Conservation (phyloP, 2,113 vertebrate genomes). For the Spermophilus dauricus region DNA sequence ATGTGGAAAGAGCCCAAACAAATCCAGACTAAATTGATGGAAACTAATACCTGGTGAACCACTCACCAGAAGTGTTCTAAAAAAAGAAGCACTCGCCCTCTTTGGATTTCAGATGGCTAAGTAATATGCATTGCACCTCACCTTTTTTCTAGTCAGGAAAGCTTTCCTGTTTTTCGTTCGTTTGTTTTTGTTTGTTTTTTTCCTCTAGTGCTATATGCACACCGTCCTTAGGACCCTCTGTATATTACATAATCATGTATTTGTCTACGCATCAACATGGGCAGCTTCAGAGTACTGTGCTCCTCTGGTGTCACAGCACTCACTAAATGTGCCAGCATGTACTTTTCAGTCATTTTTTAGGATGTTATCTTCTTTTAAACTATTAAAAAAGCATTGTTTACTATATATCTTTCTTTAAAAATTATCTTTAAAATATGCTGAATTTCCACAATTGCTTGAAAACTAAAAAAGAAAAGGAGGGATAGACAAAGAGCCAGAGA, state of each 20-base stretch:
- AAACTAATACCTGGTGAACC: not conserved
- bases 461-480: not conserved
- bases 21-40: not conserved
- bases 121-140: not conserved
- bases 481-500: not conserved
- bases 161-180: not conserved
- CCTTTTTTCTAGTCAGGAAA: not conserved
- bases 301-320: not conserved
- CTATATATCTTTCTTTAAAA: not conserved
- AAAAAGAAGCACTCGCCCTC: not conserved
- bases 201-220: not conserved
- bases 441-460: not conserved
- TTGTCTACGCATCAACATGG: not conserved
- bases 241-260: not conserved
- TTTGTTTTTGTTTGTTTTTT: not conserved
- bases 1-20: not conserved
- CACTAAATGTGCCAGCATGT: no score
- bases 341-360: not conserved
- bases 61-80: not conserved
- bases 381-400: not conserved
- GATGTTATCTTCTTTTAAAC: not conserved
- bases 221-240: not conserved
- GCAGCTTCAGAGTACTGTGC: rapidly evolving
- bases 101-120: not conserved
- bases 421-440: not conserved